Evolutionary conservation across 2,113 vertebrate genomes (phyloP), one percentile per base, ranked within the genome.

Genomic region (Paralichthys olivaceus): DNA sequence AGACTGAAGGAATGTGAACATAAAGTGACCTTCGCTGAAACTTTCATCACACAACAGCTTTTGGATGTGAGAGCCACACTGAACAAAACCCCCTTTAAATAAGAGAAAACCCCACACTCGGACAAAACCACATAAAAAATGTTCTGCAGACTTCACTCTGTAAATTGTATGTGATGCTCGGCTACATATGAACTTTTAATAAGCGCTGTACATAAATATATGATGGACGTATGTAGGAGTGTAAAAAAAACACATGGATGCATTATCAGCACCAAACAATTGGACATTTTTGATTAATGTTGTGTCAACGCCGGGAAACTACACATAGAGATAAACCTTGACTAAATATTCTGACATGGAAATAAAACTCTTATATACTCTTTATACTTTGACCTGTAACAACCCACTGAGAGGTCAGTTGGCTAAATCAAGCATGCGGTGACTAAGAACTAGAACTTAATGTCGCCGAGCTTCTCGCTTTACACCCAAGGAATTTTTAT

Each of bases 381-480:
- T 37, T 3, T 11, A 4, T 2, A 19, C 20, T 34, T 17, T 70
- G 56, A 72, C 74, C 63, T 65, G 49, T 51, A n/a, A 34, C 32
- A 1, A 9, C 9, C 32, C 32, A 34, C 32, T 34, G 32, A 34
- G 32, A 34, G 37, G 11, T 2, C 37, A 40, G 37, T 3, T 40
- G 12, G 2, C 11, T 40, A 2, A 40, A 34, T 12, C 9, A 13
- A 12, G 37, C 37, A 40, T 40, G 11, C 37, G 0, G 37, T 9
- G 37, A 40, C 37, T 40, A 40, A 22, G 2, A 53, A n/a, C 23
- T 56, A 43, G 14, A 49, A 45, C 37, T 61, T 47, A 47, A 69
- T 28, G 61, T 57, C 72, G 14, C 49, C 25, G 23, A 29, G 47
- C 32, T 76, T 73, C 47, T 84, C 13, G 5, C 49, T 64, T 71